Conservation (phyloP, 2,888 invertebrate species). For the Sturmia bella region DNA sequence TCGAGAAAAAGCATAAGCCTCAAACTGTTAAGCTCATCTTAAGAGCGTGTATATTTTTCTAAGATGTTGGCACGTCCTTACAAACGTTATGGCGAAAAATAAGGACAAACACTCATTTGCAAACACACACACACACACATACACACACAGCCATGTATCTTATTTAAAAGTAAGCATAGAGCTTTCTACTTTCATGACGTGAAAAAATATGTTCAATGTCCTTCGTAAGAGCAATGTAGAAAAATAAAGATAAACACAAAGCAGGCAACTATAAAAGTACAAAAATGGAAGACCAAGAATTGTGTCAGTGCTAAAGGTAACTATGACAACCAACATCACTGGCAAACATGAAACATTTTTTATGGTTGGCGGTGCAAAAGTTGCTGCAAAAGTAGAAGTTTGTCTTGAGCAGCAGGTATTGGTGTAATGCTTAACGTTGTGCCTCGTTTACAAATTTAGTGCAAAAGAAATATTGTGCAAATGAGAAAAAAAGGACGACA, state of each 20-base stretch:
- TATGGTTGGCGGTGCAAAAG: not conserved
- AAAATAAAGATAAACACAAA: conserved; percentile 18
- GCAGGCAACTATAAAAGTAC: not conserved
- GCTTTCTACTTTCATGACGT: conserved; percentile 54
- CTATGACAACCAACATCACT: conserved; percentile 43
- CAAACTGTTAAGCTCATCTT: conserved; percentile 48
- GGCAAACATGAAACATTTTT: conserved; percentile 27
- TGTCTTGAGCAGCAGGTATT: not conserved
- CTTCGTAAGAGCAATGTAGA: conserved; percentile 48
- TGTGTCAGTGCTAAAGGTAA: conserved; percentile 61
- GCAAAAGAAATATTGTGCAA: conserved; percentile 24
- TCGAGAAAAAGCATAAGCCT: not conserved
- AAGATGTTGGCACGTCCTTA: conserved; percentile 1
- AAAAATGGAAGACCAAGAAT: conserved; percentile 28
- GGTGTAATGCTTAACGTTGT: conserved; percentile 39
- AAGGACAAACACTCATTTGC: conserved; percentile 22
- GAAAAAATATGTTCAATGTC: conserved; percentile 68
- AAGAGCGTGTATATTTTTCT: conserved; percentile 1
- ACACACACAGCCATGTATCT: not conserved
- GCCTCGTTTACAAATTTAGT: conserved; percentile 49
- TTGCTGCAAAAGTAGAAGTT: not conserved
- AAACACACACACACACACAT: not conserved
- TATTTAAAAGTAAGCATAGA: conserved; percentile 44
- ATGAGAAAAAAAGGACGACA: not conserved
- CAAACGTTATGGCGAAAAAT: not conserved